phyloP scores from a whole-genome alignment of 2,797 vertebrate species.

The Crypturellus tataupa region DNA sequence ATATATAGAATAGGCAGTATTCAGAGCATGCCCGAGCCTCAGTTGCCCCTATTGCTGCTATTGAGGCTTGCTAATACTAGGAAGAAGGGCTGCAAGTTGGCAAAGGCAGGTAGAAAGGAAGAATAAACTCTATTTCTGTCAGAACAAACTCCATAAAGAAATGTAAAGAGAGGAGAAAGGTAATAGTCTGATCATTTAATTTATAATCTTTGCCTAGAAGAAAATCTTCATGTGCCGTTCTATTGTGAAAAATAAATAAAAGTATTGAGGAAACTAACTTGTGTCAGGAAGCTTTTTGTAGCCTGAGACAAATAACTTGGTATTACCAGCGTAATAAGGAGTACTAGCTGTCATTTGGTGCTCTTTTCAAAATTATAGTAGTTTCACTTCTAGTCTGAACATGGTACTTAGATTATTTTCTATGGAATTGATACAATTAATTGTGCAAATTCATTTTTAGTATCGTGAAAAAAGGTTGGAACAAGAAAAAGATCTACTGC shows the following conservation, averaged over 20 bases:
- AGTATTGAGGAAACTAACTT: neutral
- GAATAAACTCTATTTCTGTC: neutral
- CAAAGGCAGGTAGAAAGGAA: neutral
- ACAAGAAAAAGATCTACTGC: constrained; percentile 94
- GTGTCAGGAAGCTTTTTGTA: neutral
- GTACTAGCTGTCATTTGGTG: neutral
- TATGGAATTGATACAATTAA: neutral
- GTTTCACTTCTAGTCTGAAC: neutral
- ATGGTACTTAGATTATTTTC: neutral
- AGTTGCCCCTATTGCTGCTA: too few species aligned
- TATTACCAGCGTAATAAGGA: neutral
- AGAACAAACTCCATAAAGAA: neutral
- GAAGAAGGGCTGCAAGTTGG: neutral
- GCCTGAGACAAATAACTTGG: neutral
- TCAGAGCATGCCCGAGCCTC: neutral
- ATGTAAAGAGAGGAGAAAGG: neutral
- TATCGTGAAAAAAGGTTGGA: constrained; percentile 95
- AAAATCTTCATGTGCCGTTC: too few species aligned
- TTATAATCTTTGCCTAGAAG: neutral
- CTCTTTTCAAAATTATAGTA: neutral
- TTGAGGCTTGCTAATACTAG: neutral
- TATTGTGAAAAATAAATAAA: neutral
- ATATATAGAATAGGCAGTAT: neutral
- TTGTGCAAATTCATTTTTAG: constrained; percentile 74
- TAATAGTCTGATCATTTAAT: neutral